Conservation (phyloP, 2,888 invertebrate species). For the Amiota minor region DNA sequence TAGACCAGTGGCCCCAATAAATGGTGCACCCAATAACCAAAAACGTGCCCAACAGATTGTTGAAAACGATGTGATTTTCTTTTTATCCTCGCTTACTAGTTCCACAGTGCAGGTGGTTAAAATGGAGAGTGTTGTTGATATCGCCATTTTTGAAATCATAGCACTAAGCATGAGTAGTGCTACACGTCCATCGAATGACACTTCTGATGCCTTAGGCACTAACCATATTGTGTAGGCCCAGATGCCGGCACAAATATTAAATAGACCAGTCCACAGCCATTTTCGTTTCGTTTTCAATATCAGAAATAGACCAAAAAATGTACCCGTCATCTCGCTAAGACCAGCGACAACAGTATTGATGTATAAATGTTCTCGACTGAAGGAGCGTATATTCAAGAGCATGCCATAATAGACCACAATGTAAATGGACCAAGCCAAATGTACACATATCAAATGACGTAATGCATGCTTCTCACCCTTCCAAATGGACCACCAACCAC, state of each 20-base stretch:
- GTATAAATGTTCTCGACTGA: slow-evolving; percentile 73
- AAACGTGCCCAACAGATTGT: slow-evolving; percentile 73
- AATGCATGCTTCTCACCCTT: slow-evolving; percentile 67
- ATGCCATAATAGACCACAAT: slow-evolving; percentile 74
- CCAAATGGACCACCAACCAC: slow-evolving; percentile 73
- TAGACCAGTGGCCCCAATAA: slow-evolving; percentile 71
- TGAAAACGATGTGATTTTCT: slow-evolving; percentile 71
- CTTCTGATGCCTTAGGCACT: slow-evolving; percentile 65
- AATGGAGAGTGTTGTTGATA: slow-evolving; percentile 72
- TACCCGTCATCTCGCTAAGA: slow-evolving; percentile 71
- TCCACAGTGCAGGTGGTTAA: slow-evolving; percentile 73
- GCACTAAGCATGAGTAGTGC: slow-evolving; percentile 72
- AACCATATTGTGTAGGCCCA: slow-evolving; percentile 72
- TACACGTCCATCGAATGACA: slow-evolving; percentile 65
- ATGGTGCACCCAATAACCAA: slow-evolving; percentile 73
- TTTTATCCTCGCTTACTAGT: slow-evolving; percentile 70
- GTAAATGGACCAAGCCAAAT: slow-evolving; percentile 72
- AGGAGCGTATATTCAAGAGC: slow-evolving; percentile 74
- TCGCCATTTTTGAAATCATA: slow-evolving; percentile 74
- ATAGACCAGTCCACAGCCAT: slow-evolving; percentile 72
- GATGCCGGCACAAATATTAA: slow-evolving; percentile 70
- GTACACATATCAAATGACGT: slow-evolving; percentile 71
- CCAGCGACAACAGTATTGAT: slow-evolving; percentile 74
- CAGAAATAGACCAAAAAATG: slow-evolving; percentile 71
- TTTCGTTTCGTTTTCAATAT: slow-evolving; percentile 71